Evolutionary conservation across 2,797 vertebrate species (phyloP).

Genomic region (Chloroceryle amazona): DNA sequence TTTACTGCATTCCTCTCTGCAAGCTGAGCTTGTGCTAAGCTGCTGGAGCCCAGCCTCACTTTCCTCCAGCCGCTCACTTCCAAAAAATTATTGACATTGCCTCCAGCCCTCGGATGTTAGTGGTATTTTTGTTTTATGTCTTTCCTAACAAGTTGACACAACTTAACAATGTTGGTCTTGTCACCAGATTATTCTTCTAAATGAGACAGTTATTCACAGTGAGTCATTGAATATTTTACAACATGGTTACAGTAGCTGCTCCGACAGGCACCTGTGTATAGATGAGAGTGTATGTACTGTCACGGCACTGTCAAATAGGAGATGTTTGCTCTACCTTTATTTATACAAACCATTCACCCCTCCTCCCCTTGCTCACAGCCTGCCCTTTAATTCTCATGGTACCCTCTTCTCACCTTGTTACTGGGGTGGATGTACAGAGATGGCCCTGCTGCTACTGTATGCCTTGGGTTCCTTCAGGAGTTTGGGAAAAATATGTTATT

Average conservation of each 20-base stretch:
- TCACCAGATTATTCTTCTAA: slow-evolving; percentile 53
- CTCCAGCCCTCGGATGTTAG: slow-evolving; percentile 56
- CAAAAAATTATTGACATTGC: slow-evolving; percentile 48
- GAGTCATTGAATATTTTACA: slow-evolving; percentile 59
- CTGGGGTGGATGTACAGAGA: neutral
- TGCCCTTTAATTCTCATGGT: neutral
- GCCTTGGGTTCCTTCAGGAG: neutral
- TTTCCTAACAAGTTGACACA: slow-evolving; percentile 63
- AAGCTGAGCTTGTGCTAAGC: slow-evolving; percentile 48
- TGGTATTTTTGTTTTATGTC: slow-evolving; percentile 70
- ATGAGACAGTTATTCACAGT: slow-evolving; percentile 57
- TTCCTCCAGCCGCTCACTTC: neutral
- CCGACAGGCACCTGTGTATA: slow-evolving; percentile 41
- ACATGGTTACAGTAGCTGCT: slow-evolving; percentile 35
- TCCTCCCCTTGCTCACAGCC: neutral
- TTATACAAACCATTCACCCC: slow-evolving; percentile 34
- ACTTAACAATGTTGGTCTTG: slow-evolving; percentile 69
- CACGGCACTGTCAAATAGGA: slow-evolving; percentile 44
- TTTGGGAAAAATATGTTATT: neutral
- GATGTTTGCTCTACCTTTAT: slow-evolving; percentile 61
- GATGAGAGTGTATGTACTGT: slow-evolving; percentile 48
- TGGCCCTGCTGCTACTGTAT: neutral
- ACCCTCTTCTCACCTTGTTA: slow-evolving; percentile 16
- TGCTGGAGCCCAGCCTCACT: slow-evolving; percentile 17
- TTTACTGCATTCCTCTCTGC: slow-evolving; percentile 37